Evolutionary conservation across 2,797 vertebrate species (phyloP), one percentile per base, ranked within the genome.

Genomic region (Gadopsis bispinosus): DNA sequence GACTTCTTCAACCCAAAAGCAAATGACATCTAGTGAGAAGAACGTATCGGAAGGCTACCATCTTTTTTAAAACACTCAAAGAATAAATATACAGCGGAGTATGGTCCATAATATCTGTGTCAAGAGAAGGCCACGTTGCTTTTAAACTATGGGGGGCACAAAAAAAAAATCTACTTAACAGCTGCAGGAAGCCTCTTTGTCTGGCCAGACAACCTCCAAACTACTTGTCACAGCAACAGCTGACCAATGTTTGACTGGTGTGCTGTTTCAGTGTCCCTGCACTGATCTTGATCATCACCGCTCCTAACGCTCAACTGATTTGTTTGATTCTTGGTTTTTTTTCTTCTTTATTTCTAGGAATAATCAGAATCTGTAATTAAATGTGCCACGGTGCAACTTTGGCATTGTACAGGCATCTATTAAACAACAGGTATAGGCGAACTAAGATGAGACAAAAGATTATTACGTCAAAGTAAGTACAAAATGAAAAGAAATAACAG

Each of bases 91-190:
- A 63, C 60, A 74, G 17, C 19, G 66, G 33, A 50, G 12, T 56
- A 35, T n/a, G 31, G 77, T 76, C 70, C 43, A 41, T 60, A 37
- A 56, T 5, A 51, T 59, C 53, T 53, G 62, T 1, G 29, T 80
- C 48, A 61, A 41, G 56, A 73, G 74, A 92, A 94, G 91, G 90
- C 77, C 89, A 89, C 89, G 81, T 81, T 73, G 72, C 39, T 39
- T 73, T 69, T 43, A 37, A 62, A 54, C 53, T 69, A 48, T 7
- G 56, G 48, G 53, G 77, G 37, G 68, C 53, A 20, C 68, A 58
- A 17, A 41, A 74, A 74, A 75, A 16, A 41, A 3, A 73, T 63
- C 31, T 31, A 11, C 3, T 26, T 4, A 41, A 69, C 62, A 50
- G 58, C 37, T 20, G 66, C 56, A 26, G 35, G n/a, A 39, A 37